A percentile compares a stretch with the other conserved stretches of the same genome.
Conservation (phyloP, 2,113 vertebrate genomes). For the Hypocryptadius cinnamomeus region DNA sequence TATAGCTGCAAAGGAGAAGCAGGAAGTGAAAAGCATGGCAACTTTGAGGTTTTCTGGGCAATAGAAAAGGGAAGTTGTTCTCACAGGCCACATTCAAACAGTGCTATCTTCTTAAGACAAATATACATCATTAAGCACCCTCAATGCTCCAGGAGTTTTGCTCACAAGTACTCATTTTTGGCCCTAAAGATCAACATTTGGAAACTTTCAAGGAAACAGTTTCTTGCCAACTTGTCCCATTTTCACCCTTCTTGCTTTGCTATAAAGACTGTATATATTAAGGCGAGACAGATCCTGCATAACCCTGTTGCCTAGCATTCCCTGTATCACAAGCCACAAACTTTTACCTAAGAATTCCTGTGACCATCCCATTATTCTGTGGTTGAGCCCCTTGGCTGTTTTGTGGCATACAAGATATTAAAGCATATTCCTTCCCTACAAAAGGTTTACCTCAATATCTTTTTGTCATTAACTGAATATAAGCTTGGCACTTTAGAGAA, state of each 20-base stretch:
- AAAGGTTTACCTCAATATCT: neutral
- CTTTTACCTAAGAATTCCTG: neutral
- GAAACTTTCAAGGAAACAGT: neutral
- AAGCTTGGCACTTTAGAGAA: neutral
- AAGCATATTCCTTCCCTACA: neutral
- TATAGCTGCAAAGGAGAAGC: constrained; percentile 53
- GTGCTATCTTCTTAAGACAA: neutral
- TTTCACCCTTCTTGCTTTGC: neutral
- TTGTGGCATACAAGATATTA: neutral
- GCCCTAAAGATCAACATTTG: neutral
- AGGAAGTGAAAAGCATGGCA: neutral
- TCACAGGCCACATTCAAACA: neutral
- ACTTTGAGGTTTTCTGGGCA: neutral
- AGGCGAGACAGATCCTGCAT: neutral
- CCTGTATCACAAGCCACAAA: neutral
- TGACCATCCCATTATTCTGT: neutral
- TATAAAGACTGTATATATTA: neutral
- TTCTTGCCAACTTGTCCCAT: neutral
- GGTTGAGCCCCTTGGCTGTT: neutral
- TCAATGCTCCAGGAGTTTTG: neutral
- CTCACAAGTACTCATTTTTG: neutral
- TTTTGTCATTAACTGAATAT: neutral
- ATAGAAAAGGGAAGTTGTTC: neutral
- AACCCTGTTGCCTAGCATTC: neutral
- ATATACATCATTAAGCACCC: neutral